Conservation (phyloP, 2,888 invertebrate species). For the Melipona bicolor region DNA sequence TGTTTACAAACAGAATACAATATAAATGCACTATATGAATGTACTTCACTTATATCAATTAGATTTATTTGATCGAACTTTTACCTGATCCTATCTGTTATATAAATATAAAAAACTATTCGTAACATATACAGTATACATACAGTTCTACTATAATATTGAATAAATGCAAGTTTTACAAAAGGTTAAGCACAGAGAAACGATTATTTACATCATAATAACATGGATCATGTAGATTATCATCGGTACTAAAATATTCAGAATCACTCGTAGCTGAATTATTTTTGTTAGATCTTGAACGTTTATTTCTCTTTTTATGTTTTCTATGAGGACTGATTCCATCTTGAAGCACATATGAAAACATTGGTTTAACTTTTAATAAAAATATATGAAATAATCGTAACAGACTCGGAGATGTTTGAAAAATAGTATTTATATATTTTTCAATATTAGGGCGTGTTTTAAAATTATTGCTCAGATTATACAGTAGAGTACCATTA, state of each 20-base stretch:
- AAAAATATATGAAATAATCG: conserved; percentile 74
- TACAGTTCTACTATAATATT: not conserved
- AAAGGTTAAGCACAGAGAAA: conserved; percentile 32
- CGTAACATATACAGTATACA: not conserved
- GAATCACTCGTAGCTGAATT: conserved; percentile 15
- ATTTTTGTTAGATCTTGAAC: not conserved
- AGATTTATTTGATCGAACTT: not conserved
- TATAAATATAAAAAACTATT: not conserved
- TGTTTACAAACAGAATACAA: not conserved
- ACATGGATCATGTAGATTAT: conserved; percentile 48
- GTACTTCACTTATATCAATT: not conserved
- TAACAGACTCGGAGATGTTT: conserved; percentile 79
- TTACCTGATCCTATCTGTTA: not conserved
- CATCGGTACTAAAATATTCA: conserved; percentile 11
- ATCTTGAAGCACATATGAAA: conserved; percentile 17
- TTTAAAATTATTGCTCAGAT: conserved; percentile 88
- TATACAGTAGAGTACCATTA: conserved; percentile 92
- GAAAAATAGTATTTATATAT: conserved; percentile 84
- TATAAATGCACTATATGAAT: not conserved
- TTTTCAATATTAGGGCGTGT: conserved; percentile 85
- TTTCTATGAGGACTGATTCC: conserved; percentile 16
- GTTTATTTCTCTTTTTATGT: not conserved
- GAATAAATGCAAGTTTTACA: not conserved
- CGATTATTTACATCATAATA: conserved; percentile 54
- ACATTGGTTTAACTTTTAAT: conserved; percentile 63